Evolutionary conservation across 2,797 vertebrate genomes (phyloP).

Genomic region (Xenopus petersii): DNA sequence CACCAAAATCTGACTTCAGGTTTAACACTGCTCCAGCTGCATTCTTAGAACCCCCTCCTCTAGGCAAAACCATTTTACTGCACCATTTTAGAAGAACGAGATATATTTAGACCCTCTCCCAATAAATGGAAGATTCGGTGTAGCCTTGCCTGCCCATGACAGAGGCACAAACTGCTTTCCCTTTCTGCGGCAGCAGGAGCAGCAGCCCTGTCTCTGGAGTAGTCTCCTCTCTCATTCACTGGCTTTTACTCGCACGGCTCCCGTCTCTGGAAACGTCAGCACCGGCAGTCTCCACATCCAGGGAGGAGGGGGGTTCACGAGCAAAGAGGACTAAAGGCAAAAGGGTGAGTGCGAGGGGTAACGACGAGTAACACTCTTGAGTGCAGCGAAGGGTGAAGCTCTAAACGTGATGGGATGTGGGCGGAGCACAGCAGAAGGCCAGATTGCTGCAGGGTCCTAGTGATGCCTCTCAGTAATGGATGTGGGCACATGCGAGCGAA

Average conservation of each 20-base stretch:
- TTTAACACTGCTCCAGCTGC: not conserved
- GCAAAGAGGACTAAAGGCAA: slow-evolving; percentile 4
- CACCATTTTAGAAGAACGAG: not conserved
- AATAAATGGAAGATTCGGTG: slow-evolving; percentile 5
- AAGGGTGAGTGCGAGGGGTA: slow-evolving; percentile 5
- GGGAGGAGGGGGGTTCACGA: not conserved
- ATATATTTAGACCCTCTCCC: not conserved
- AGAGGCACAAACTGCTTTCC: not conserved
- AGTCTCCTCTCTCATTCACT: slow-evolving; percentile 10
- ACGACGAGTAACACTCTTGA: slow-evolving; percentile 11
- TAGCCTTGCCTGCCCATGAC: slow-evolving; percentile 7
- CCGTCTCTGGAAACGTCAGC: slow-evolving; percentile 21
- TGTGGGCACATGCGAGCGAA: too few relatives aligned
- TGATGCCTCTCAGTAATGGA: not conserved
- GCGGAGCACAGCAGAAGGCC: slow-evolving; percentile 24
- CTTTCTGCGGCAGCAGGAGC: slow-evolving; percentile 16
- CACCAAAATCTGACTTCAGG: not conserved
- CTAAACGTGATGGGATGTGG: slow-evolving; percentile 25
- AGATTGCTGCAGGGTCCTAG: slow-evolving; percentile 40
- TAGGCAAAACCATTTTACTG: not conserved
- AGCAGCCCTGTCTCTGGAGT: not conserved
- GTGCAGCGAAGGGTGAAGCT: slow-evolving; percentile 33
- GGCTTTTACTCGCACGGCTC: not conserved
- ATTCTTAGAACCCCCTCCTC: not conserved
- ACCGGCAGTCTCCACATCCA: slow-evolving; percentile 13